Percentiles rank a stretch among this genome's conserved stretches.
Evolutionary conservation across 1,140 invertebrate genomes (phyloP).

Genomic region (Drosophila simulans): DNA sequence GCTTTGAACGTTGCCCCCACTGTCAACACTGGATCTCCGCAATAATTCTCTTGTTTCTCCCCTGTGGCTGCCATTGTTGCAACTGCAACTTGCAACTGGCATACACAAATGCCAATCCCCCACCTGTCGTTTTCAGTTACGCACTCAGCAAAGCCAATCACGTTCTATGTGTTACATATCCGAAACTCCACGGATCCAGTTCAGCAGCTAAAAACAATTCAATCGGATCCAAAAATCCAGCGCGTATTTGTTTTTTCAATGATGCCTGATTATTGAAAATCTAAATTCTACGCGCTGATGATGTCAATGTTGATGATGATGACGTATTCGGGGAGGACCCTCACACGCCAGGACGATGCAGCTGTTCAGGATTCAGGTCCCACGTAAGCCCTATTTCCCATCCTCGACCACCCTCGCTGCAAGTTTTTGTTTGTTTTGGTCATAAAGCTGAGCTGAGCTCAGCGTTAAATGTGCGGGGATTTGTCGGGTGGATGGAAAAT

Average conservation of each 20-base stretch:
- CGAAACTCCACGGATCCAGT: constrained; percentile 31
- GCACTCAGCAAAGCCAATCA: constrained; percentile 73
- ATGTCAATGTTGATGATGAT: constrained; percentile 27
- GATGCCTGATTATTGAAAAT: constrained; percentile 83
- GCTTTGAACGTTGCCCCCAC: constrained; percentile 7
- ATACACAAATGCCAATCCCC: constrained; percentile 27
- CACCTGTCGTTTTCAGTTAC: constrained; percentile 48
- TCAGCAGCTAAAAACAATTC: constrained; percentile 45
- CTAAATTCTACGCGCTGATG: constrained; percentile 67
- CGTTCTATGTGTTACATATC: constrained; percentile 65
- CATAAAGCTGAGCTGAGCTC: constrained; percentile 71
- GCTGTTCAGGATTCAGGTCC: constrained; percentile 24
- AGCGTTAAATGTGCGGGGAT: constrained; percentile 56
- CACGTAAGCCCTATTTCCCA: background rate
- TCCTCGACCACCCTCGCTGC: background rate
- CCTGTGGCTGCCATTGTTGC: constrained; percentile 28
- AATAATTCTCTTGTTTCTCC: background rate
- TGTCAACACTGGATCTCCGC: background rate
- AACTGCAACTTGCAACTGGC: constrained; percentile 24
- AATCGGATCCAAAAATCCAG: constrained; percentile 71
- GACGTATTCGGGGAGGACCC: constrained; percentile 20
- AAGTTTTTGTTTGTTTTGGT: constrained; percentile 50
- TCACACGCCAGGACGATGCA: constrained; percentile 30
- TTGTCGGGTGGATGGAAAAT: constrained; percentile 49
- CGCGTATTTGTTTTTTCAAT: constrained; percentile 82